A percentile compares a stretch with the other conserved stretches of the same genome.
phyloP scores from a whole-genome alignment of 2,888 invertebrate genomes.

The Atrina japonica region DNA sequence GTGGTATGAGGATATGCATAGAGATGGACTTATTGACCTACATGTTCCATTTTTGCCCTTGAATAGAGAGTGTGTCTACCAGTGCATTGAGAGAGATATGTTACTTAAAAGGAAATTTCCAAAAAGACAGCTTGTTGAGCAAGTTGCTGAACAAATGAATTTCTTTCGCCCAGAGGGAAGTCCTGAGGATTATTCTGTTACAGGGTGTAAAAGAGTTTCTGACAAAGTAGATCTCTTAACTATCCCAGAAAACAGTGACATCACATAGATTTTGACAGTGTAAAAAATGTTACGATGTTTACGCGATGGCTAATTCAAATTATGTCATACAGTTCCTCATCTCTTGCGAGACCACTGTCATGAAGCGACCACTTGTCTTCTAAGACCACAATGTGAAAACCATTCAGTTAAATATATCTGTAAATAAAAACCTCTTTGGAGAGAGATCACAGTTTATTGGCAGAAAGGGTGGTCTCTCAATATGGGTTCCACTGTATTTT shows the following conservation, averaged over 20 bases:
- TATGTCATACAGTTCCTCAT: too few species aligned
- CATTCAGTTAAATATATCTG: too few species aligned
- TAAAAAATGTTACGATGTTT: too few species aligned
- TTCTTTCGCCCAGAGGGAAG: conserved; percentile 62
- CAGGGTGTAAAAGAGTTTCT: conserved; percentile 74
- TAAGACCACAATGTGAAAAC: too few species aligned
- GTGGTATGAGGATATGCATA: conserved; percentile 64
- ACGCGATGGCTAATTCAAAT: too few species aligned
- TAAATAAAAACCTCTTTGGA: too few species aligned
- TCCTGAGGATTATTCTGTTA: conserved; percentile 62
- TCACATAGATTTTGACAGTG: too few species aligned
- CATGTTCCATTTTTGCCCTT: conserved; percentile 75
- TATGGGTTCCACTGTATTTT: too few species aligned
- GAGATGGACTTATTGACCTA: conserved; percentile 56
- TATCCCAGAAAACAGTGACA: conserved; percentile 11
- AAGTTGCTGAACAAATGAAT: conserved; percentile 64
- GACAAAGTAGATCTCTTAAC: conserved; percentile 68
- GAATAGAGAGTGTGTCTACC: conserved; percentile 66
- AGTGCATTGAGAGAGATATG: conserved; percentile 69
- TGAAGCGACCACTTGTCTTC: too few species aligned
- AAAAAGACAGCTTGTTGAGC: conserved; percentile 49
- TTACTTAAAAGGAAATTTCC: conserved; percentile 57
- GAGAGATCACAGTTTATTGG: too few species aligned
- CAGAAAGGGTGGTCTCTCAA: too few species aligned
- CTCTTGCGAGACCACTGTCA: too few species aligned